phyloP scores from a whole-genome alignment of 2,797 vertebrate species.

The Vipera latastei region DNA sequence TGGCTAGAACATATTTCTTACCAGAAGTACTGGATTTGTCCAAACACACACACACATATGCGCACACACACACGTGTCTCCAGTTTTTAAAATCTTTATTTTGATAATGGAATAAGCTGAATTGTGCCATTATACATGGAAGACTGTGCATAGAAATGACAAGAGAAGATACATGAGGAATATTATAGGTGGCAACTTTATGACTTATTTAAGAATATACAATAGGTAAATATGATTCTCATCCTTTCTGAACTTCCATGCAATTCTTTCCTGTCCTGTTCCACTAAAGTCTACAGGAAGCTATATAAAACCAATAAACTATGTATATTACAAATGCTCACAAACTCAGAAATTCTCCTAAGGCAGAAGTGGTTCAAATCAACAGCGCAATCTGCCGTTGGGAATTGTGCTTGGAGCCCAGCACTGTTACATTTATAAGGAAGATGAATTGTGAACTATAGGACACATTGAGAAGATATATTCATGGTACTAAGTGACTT shows the following conservation, averaged over 20 bases:
- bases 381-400: background rate
- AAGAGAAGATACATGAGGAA: background rate
- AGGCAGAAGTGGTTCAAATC: slow-evolving; percentile 11
- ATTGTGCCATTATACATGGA: background rate
- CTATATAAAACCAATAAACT: slow-evolving; percentile 32
- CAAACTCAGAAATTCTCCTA: slow-evolving; percentile 22
- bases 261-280: background rate
- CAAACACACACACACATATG: background rate
- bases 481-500: background rate
- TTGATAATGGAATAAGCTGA: background rate
- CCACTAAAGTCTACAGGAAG: too few relatives aligned
- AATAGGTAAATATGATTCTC: background rate
- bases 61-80: background rate
- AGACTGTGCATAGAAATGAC: background rate
- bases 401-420: slow-evolving; percentile 7
- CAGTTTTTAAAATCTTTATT: background rate
- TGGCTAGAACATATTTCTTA: background rate
- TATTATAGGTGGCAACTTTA: background rate
- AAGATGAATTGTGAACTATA: slow-evolving; percentile 2
- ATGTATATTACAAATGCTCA: slow-evolving; percentile 30
- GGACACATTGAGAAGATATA: background rate
- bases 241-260: background rate
- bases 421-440: slow-evolving; percentile 21
- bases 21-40: background rate
- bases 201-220: background rate